Conservation (phyloP, 2,797 vertebrate species). For the Malurus splendens region DNA sequence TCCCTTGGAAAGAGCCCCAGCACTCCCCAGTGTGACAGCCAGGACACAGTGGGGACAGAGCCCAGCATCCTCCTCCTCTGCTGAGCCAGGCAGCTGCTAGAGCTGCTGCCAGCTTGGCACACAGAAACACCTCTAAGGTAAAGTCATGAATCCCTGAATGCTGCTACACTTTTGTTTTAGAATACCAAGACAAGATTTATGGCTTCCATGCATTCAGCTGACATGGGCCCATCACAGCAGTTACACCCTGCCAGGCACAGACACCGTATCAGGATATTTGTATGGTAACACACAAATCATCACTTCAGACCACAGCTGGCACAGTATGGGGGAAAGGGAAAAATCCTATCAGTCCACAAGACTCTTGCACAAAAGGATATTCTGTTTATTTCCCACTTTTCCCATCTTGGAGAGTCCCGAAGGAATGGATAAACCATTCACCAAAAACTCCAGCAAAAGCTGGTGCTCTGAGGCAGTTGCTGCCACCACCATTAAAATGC, state of each 20-base stretch:
- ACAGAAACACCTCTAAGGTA: background rate
- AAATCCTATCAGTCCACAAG: background rate
- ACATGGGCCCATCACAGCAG: rapidly evolving
- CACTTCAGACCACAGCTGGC: background rate
- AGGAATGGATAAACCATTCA: background rate
- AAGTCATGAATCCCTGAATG: rapidly evolving
- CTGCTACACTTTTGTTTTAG: background rate
- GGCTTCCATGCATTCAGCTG: background rate
- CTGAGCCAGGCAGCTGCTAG: rapidly evolving
- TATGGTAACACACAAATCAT: background rate
- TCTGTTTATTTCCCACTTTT: background rate
- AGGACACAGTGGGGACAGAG: background rate
- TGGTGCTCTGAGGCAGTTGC: background rate
- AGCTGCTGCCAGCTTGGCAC: background rate
- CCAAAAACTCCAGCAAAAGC: background rate
- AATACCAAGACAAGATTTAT: background rate
- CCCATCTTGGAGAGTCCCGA: background rate
- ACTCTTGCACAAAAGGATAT: background rate
- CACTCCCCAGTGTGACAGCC: background rate
- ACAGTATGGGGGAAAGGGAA: rapidly evolving
- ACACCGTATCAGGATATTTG: rapidly evolving
- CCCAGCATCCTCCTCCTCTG: background rate
- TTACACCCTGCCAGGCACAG: background rate
- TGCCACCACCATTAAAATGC: background rate
- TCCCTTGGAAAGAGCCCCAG: background rate